phyloP scores from a whole-genome alignment of 2,113 vertebrate species.

The Plecotus auritus region DNA sequence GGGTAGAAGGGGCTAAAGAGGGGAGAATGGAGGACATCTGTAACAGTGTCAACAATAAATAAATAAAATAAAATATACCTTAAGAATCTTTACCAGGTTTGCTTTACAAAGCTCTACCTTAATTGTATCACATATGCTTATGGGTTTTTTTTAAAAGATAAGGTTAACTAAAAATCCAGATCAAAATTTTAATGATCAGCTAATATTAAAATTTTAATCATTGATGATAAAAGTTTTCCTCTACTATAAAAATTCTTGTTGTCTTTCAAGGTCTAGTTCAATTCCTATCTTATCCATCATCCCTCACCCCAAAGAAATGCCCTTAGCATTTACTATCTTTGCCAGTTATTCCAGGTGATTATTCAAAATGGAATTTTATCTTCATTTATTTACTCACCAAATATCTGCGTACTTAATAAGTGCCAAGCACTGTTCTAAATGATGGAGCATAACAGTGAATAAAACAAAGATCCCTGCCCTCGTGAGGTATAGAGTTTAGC shows the following conservation, averaged over 20 bases:
- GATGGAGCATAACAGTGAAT: not conserved
- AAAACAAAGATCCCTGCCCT: not conserved
- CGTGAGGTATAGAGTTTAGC: not conserved
- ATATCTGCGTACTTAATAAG: not conserved
- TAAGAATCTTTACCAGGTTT: not conserved
- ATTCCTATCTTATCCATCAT: not conserved
- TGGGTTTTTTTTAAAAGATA: not conserved
- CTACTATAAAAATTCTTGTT: not conserved
- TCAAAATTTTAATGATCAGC: not conserved
- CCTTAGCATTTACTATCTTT: not conserved
- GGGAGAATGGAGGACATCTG: not conserved
- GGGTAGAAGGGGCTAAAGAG: not conserved
- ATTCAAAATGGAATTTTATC: not conserved
- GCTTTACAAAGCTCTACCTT: not conserved
- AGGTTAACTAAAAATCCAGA: not conserved
- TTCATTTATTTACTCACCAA: conserved; percentile 25
- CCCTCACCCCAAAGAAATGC: not conserved
- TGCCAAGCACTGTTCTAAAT: not conserved
- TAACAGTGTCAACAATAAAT: not conserved
- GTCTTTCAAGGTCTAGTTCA: not conserved
- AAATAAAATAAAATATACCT: conserved; percentile 6
- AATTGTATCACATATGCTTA: not conserved
- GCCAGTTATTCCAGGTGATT: not conserved
- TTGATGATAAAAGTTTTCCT: not conserved
- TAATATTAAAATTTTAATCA: not conserved